Evolutionary conservation across 1,140 invertebrate species (phyloP), one percentile per base, ranked within the genome.

Genomic region (Macrotrachela quadricornifera): DNA sequence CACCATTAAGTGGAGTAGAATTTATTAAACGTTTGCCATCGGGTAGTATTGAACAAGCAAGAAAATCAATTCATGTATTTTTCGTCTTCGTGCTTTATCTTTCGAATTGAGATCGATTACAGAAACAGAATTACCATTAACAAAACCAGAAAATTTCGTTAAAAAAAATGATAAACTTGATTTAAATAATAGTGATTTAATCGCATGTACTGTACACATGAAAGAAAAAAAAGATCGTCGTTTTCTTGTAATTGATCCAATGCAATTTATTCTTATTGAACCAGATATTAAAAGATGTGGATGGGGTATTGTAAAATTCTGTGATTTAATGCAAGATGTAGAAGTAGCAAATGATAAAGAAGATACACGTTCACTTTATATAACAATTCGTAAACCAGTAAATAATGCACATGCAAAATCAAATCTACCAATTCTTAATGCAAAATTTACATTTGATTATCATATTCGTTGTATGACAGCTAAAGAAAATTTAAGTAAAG

Each of bases 391-490:
- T 65, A 81, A 82, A 59, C 82, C 83, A 6, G 57, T 64, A 6
- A 59, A 59, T n/a, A 63, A 61, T 13, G 58, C 58, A 21, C 12
- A 39, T 10, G 51, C 56, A 11, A 63, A 66, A 47, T 62, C 68
- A 16, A 51, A 67, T 9, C 82, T 86, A 1, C 21, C 21, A 8
- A 65, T 91, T 10, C 21, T 30, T 8, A 79, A 81, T 15, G 83
- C 87, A 0, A 87, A 85, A 67, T 94, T 97, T 65, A 78, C 94
- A 44, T 97, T 97, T 65, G 91, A 97, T 65, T 91, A 99, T 73
- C 87, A 96, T 65, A 97, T 97, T 56, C 75, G 92, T 12, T 95
- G 88, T 65, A 88, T 92, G 85, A 85, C 86, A 38, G 86, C 75
- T n/a, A 76, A 74, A 52, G 74, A 77, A 56, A 84, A 83, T 58